These are phyloP conservation scores for Rhea americana DNA, from an alignment of 2,113 vertebrate species.

Conservation along the genomic window DNA sequence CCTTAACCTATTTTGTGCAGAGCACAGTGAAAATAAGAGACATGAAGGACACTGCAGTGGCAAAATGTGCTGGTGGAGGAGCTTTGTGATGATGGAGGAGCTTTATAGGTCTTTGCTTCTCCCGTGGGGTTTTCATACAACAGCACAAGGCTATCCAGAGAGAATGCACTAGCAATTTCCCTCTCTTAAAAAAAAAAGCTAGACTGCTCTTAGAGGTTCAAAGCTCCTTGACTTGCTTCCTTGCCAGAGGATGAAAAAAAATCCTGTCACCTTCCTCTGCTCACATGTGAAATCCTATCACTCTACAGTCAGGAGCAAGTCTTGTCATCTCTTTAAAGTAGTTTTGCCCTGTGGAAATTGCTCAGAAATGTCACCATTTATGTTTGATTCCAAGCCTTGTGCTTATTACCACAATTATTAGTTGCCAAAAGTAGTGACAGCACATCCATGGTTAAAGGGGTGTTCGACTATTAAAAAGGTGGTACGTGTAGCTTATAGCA, in stretches of 20 bases:
- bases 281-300: neutral
- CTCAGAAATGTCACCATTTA: neutral
- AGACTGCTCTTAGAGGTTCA: neutral
- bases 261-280: neutral
- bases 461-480: neutral
- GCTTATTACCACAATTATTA: neutral
- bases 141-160: no score
- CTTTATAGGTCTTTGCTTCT: neutral
- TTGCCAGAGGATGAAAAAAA: neutral
- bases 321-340: neutral
- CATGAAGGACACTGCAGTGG: neutral
- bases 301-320: neutral
- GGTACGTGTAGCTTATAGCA: accelerated
- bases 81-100: neutral
- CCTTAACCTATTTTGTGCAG: neutral
- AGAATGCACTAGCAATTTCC: no score
- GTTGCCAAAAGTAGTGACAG: neutral
- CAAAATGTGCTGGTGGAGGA: neutral
- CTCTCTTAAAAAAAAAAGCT: neutral
- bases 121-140: neutral
- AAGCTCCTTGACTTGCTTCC: no score
- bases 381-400: neutral
- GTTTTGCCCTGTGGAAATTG: neutral
- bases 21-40: neutral
- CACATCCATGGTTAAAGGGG: accelerated